Conservation (phyloP, 2,797 vertebrate species). For the Cetoscarus ocellatus region DNA sequence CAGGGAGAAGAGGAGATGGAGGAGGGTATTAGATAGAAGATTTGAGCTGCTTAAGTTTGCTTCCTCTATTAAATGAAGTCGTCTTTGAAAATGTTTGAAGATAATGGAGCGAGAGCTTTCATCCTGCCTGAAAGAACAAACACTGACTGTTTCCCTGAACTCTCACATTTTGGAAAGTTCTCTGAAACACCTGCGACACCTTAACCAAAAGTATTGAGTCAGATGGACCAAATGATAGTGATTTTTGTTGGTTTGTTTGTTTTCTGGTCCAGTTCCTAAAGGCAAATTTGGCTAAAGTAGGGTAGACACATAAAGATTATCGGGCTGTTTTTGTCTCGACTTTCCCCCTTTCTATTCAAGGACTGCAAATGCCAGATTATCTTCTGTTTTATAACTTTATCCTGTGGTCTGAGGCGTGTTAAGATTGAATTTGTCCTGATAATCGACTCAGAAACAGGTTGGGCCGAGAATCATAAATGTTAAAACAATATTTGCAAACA, state of each 20-base stretch:
- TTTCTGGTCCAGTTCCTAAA: not conserved
- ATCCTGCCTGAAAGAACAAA: not conserved
- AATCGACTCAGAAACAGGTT: too few species aligned
- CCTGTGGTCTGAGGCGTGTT: too few species aligned
- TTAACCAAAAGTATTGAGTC: not conserved
- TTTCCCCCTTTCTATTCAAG: too few species aligned
- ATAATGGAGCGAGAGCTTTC: not conserved
- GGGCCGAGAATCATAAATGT: too few species aligned
- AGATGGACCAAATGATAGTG: not conserved
- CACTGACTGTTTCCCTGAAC: not conserved
- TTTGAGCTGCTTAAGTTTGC: not conserved
- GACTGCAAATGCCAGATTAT: too few species aligned
- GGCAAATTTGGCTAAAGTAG: too few species aligned
- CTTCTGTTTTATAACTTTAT: too few species aligned
- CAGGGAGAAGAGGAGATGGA: constrained; percentile 1
- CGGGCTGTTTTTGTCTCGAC: too few species aligned
- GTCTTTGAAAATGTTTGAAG: not conserved
- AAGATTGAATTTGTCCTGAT: too few species aligned
- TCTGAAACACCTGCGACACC: not conserved
- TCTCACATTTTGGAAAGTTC: not conserved
- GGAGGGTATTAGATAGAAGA: not conserved
- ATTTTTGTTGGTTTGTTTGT: not conserved
- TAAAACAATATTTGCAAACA: too few species aligned
- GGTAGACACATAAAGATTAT: too few species aligned
- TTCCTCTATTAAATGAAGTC: not conserved